These are phyloP conservation scores for Lepidonotus clava DNA, from an alignment of 2,888 invertebrate genomes.

Conservation along the genomic window DNA sequence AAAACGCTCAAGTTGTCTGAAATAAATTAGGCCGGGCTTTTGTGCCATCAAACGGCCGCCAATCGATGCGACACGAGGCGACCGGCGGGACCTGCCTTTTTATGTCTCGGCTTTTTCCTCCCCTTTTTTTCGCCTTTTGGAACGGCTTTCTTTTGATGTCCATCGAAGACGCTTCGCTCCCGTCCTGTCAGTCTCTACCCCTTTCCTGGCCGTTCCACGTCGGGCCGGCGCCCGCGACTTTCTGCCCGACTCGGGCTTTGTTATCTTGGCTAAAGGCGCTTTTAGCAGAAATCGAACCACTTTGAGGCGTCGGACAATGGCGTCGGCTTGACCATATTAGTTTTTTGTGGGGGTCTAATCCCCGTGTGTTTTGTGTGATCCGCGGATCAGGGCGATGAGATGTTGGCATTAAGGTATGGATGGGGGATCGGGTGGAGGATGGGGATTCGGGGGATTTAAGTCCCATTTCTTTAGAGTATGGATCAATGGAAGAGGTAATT, in stretches of 20 bases:
- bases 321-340: constrained; percentile 34
- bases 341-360: constrained; percentile 18
- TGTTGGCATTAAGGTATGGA: too few species aligned
- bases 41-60: background rate
- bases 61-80: constrained; percentile 11
- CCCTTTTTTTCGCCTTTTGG: constrained; percentile 37
- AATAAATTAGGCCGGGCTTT: constrained; percentile 43
- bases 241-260: background rate
- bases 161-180: background rate
- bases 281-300: constrained; percentile 50
- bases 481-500: background rate
- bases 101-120: background rate
- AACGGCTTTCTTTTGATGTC: constrained; percentile 30
- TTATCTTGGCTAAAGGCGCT: constrained; percentile 38
- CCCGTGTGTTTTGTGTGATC: background rate
- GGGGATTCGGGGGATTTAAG: background rate
- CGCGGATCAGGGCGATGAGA: background rate
- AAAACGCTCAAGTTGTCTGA: constrained; percentile 23
- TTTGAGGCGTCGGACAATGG: constrained; percentile 30
- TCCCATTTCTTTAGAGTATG: background rate
- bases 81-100: constrained; percentile 36
- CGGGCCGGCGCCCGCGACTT: background rate
- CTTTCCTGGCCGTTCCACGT: background rate
- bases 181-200: background rate
- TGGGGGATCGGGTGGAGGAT: background rate